phyloP scores from a whole-genome alignment of 2,888 invertebrate species.

The Drosophila atripex region DNA sequence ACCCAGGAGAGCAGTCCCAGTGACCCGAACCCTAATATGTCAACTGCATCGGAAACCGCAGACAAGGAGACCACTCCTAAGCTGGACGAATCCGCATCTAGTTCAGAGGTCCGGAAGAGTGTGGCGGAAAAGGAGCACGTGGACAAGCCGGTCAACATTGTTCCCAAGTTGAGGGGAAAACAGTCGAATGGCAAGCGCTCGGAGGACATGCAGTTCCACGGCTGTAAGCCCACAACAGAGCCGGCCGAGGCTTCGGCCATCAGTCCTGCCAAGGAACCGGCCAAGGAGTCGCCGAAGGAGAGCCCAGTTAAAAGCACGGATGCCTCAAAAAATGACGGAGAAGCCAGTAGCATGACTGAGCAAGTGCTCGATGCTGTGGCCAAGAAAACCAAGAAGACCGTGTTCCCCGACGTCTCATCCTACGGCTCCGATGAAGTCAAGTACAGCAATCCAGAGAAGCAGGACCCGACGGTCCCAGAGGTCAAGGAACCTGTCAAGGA shows the following conservation, averaged over 20 bases:
- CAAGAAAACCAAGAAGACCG: conserved; percentile 83
- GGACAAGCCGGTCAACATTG: conserved; percentile 81
- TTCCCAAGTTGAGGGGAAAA: conserved; percentile 80
- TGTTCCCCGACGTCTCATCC: conserved; percentile 71
- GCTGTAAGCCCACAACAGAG: neutral
- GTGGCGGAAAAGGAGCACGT: conserved; percentile 43
- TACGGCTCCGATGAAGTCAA: conserved; percentile 42
- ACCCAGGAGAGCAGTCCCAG: conserved; percentile 35
- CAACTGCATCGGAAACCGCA: conserved; percentile 14
- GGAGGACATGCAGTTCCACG: conserved; percentile 48
- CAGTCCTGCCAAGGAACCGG: conserved; percentile 20
- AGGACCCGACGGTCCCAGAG: neutral
- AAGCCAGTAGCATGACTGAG: conserved; percentile 65
- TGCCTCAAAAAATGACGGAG: conserved; percentile 21
- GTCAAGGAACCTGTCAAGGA: conserved; percentile 20
- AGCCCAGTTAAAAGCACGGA: conserved; percentile 13
- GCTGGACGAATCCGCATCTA: conserved; percentile 4
- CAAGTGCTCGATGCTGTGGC: conserved; percentile 82
- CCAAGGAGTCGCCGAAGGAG: conserved; percentile 38
- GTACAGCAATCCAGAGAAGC: conserved; percentile 4
- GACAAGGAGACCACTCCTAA: conserved; percentile 18
- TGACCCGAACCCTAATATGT: conserved; percentile 18
- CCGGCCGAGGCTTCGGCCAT: conserved; percentile 4
- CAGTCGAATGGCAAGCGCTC: conserved; percentile 67
- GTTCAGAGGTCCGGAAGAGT: conserved; percentile 28